Conservation (phyloP, 1,140 invertebrate genomes). For the Gryllus bimaculatus region DNA sequence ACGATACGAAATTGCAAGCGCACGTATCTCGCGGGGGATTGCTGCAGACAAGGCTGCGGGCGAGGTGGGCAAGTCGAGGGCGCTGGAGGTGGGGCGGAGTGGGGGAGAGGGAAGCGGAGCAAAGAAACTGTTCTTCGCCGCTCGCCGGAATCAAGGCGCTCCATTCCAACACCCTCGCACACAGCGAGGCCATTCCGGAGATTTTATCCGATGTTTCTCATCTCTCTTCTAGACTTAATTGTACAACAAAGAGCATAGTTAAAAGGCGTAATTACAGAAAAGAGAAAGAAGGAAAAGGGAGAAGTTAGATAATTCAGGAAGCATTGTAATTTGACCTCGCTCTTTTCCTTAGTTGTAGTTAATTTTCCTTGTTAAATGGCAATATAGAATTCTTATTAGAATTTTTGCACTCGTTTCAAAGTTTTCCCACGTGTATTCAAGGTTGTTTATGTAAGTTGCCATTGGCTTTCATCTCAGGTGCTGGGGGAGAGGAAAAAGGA, state of each 20-base stretch:
- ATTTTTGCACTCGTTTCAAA: neutral
- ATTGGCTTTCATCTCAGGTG: neutral
- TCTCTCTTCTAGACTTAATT: slow-evolving; percentile 10
- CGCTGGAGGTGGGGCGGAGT: neutral
- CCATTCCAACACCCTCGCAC: neutral
- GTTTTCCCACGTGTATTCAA: neutral
- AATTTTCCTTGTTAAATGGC: neutral
- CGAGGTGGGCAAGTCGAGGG: neutral
- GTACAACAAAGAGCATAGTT: slow-evolving; percentile 9
- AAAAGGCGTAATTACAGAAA: neutral
- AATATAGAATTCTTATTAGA: neutral
- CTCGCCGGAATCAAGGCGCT: neutral
- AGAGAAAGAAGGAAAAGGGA: neutral
- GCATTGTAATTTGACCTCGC: neutral
- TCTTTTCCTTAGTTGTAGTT: neutral
- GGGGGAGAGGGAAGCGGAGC: neutral
- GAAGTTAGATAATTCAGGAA: neutral
- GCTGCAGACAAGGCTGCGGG: neutral
- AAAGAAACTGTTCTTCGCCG: neutral
- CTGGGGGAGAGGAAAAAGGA: neutral
- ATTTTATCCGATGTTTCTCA: slow-evolving; percentile 14
- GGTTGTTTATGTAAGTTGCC: neutral
- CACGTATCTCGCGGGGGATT: neutral
- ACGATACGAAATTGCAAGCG: neutral
- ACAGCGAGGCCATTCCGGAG: slow-evolving; percentile 5